phyloP scores from a whole-genome alignment of 2,797 vertebrate species.

The Oryzias dopingdopingensis region DNA sequence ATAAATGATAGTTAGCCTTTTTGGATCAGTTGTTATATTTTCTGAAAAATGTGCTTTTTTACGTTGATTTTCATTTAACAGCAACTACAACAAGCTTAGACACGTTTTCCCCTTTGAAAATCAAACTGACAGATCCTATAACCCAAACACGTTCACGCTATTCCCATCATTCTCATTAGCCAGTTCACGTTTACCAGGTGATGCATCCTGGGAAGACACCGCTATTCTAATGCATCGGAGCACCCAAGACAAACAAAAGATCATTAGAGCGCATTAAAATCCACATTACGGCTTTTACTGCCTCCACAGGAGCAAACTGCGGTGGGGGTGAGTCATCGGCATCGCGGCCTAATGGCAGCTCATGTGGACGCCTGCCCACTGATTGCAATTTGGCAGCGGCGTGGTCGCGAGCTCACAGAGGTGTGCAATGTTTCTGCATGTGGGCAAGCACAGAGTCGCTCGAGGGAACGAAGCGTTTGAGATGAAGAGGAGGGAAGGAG shows the following conservation, averaged over 20 bases:
- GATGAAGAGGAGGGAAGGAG: constrained; percentile 28
- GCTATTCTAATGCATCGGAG: constrained; percentile 3
- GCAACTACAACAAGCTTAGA: too few species aligned
- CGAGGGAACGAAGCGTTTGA: constrained; percentile 15
- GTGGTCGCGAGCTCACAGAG: constrained; percentile 39
- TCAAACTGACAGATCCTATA: too few species aligned
- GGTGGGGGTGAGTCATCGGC: constrained; percentile 60
- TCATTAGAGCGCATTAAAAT: constrained; percentile 77
- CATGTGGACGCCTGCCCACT: constrained; percentile 60
- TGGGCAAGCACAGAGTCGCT: constrained; percentile 47
- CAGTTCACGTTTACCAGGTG: constrained; percentile 59
- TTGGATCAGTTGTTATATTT: too few species aligned
- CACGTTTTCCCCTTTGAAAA: too few species aligned
- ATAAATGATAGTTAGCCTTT: too few species aligned
- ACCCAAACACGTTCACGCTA: constrained; percentile 23
- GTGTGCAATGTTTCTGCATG: constrained; percentile 37
- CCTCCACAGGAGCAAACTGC: constrained; percentile 55
- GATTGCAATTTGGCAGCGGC: constrained; percentile 52
- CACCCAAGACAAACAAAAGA: constrained; percentile 48
- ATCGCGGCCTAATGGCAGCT: constrained; percentile 51
- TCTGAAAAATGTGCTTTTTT: too few species aligned
- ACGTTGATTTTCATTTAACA: too few species aligned
- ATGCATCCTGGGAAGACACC: constrained; percentile 28
- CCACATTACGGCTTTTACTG: constrained; percentile 69
- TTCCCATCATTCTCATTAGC: constrained; percentile 45